These are phyloP conservation scores for Pollenia amentaria DNA, from an alignment of 2,888 invertebrate genomes.

Conservation along the genomic window DNA sequence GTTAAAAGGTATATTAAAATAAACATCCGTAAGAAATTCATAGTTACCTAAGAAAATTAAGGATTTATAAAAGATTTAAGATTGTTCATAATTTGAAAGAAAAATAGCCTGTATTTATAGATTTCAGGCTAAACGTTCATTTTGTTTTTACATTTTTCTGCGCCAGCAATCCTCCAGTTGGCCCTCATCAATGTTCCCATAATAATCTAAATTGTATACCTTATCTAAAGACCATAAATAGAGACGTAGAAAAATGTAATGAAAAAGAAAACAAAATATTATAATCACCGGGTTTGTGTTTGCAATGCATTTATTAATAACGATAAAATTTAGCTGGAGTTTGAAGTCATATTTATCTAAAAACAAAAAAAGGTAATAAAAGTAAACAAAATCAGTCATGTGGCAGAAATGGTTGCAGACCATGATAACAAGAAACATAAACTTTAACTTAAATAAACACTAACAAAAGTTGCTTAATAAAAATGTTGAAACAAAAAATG, in stretches of 20 bases:
- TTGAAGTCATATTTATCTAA: not conserved
- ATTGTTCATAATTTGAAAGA: slow-evolving; percentile 44
- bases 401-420: slow-evolving; percentile 18
- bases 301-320: slow-evolving; percentile 33
- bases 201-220: slow-evolving; percentile 44
- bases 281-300: slow-evolving; percentile 23
- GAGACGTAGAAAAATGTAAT: not conserved
- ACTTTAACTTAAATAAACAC: slow-evolving; percentile 10
- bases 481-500: not conserved
- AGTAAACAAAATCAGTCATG: slow-evolving; percentile 50
- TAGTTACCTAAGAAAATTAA: slow-evolving; percentile 63
- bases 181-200: slow-evolving; percentile 18
- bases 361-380: not conserved
- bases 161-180: not conserved
- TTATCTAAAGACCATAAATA: slow-evolving; percentile 56
- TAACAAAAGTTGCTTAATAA: not conserved
- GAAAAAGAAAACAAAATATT: slow-evolving; percentile 33
- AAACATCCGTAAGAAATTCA: slow-evolving; percentile 33
- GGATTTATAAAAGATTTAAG: slow-evolving; percentile 49
- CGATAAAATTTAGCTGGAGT: slow-evolving; percentile 20
- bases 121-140: slow-evolving; percentile 22
- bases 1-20: slow-evolving; percentile 13
- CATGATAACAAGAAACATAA: not conserved
- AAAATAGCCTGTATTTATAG: slow-evolving; percentile 22
- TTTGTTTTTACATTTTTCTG: slow-evolving; percentile 7